Base-by-base conservation (phyloP, 2,113 vertebrate genomes). In the Chlamydotis undulata region DNA sequence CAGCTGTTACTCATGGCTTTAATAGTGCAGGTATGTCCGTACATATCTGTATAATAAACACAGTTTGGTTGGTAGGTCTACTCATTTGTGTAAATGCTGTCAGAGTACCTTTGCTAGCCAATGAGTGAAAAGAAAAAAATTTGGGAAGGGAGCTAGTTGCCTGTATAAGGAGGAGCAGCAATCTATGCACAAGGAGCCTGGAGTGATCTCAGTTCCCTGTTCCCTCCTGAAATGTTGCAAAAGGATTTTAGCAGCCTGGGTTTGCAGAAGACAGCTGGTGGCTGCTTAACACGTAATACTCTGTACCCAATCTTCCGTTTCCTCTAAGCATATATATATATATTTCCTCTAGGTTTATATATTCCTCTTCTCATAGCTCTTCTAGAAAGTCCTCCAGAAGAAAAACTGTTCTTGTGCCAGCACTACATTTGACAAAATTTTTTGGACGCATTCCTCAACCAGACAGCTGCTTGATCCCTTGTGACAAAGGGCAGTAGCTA, bases 201-300 rank as follows among this genome's bases (percentile, higher is more conserved):
- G 52, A 60, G 35, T n/a, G 50, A 64, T 83, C 92, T 87, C 79
- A 73, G 61, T n/a, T 94, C 71, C 67, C 37, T 6, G 23, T 65
- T 12, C 18, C 39, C 45, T 93, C 69, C 53, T 64, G 67, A 77
- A 85, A 57, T 22, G 53, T 28, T 80, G 57, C 37, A 41, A 49
- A 67, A 89, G 71, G 67, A 85, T 93, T 37, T 39, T 22, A 94
- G 75, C 23, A 52, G 92, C 33, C 65, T 10, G 43, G 47, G 61
- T 52, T 91, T 87, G 65, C 74, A 85, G 43, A 47, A 94, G 87
- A 64, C 87, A 87, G 90, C 77, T 95, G 84, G 73, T 57, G 56
- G 22, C 64, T 64, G 60, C 77, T 78, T 89, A 87, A 55, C 47
- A 59, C 0, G 1, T 33, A 86, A 81, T 70, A 78, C 60, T 87